Percentiles rank a stretch among this genome's conserved stretches.
Evolutionary conservation across 1,140 invertebrate genomes (phyloP).

Genomic region (Scaptomyza hsui): DNA sequence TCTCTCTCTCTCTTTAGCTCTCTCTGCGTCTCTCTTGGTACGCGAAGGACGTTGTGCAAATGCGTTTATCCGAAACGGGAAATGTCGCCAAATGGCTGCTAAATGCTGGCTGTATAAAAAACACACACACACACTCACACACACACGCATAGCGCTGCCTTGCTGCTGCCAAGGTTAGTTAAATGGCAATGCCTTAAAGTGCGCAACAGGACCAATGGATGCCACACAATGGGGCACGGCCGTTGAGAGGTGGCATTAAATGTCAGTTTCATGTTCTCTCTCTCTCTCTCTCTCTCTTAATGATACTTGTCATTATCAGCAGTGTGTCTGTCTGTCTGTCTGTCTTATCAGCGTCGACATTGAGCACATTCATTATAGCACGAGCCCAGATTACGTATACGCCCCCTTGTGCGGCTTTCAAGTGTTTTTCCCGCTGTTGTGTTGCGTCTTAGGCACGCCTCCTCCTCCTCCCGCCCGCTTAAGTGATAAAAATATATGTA

Average conservation of each 20-base stretch:
- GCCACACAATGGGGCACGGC: conserved; percentile 32
- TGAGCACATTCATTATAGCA: conserved; percentile 68
- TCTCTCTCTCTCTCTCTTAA: conserved; percentile 33
- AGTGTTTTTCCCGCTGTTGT: conserved; percentile 58
- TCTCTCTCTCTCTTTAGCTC: not conserved
- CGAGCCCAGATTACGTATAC: conserved; percentile 73
- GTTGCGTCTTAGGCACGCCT: conserved; percentile 27
- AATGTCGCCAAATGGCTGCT: conserved; percentile 63
- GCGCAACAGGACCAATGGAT: conserved; percentile 37
- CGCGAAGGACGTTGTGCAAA: conserved; percentile 62
- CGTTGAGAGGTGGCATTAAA: conserved; percentile 45
- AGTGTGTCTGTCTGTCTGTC: not conserved
- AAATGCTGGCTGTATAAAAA: conserved; percentile 28
- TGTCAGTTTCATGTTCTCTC: conserved; percentile 46
- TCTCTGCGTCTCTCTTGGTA: too few species aligned
- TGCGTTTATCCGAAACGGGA: conserved; percentile 76
- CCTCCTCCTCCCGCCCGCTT: conserved; percentile 8
- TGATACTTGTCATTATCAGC: conserved; percentile 79
- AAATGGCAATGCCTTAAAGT: conserved; percentile 58
- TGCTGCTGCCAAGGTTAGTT: conserved; percentile 53
- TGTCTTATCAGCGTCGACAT: conserved; percentile 50
- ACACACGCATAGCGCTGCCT: not conserved
- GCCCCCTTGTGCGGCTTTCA: conserved; percentile 36
- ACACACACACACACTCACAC: conserved; percentile 3
- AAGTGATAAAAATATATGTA: conserved; percentile 71